Conservation (phyloP, 2,888 invertebrate species). For the Panorpa germanica region DNA sequence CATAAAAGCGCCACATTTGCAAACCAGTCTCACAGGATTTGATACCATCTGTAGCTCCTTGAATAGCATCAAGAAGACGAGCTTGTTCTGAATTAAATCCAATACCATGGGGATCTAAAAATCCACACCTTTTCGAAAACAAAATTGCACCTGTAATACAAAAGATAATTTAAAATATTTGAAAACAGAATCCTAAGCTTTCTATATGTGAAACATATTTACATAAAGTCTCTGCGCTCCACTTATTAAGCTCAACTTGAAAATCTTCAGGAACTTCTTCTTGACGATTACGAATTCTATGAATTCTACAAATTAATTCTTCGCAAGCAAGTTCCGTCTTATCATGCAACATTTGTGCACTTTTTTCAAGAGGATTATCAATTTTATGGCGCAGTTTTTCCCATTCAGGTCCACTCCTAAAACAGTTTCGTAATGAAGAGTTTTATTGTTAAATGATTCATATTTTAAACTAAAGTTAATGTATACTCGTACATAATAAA, state of each 20-base stretch:
- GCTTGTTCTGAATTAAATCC: too few species aligned
- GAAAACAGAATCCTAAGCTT: too few species aligned
- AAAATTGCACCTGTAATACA: constrained; percentile 27
- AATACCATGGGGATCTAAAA: constrained; percentile 36
- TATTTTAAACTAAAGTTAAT: constrained; percentile 4
- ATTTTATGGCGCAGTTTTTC: too few species aligned
- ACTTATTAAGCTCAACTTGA: constrained; percentile 38
- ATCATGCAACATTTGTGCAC: constrained; percentile 13
- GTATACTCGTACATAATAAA: constrained; percentile 16
- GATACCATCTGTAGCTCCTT: constrained; percentile 35
- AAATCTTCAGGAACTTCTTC: constrained; percentile 39
- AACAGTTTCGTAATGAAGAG: too few species aligned
- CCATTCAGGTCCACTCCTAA: too few species aligned
- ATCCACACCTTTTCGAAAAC: constrained; percentile 41
- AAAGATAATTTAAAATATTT: too few species aligned
- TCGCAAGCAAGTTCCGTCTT: constrained; percentile 23
- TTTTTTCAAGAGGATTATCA: too few species aligned
- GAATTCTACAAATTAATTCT: constrained; percentile 27
- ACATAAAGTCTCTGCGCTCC: constrained; percentile 43
- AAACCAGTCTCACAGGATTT: constrained; percentile 41
- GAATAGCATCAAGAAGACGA: constrained; percentile 35
- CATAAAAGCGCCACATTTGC: constrained; percentile 41
- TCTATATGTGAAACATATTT: too few species aligned
- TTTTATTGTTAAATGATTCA: background rate
- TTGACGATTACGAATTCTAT: constrained; percentile 35